A percentile compares a stretch with the other conserved stretches of the same genome.
phyloP scores from a whole-genome alignment of 2,113 vertebrate species.

The Cairina moschata region DNA sequence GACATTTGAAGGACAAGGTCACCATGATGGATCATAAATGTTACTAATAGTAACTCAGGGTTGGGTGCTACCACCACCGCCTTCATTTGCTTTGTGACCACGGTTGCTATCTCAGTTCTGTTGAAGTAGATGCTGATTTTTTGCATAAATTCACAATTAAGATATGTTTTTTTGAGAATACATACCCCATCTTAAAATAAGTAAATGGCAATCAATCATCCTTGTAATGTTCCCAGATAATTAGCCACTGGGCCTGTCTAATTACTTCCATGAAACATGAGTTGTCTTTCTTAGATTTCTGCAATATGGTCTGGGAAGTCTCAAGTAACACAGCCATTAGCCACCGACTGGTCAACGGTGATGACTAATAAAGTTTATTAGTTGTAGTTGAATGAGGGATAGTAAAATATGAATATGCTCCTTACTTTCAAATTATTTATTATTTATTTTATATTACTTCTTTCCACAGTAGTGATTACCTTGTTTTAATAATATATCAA shows the following conservation, averaged over 20 bases:
- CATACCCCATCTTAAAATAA: slow-evolving; percentile 76
- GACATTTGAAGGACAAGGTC: background rate
- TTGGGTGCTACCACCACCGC: background rate
- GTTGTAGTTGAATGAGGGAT: slow-evolving; percentile 40
- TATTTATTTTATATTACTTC: slow-evolving; percentile 60
- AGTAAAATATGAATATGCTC: slow-evolving; percentile 52
- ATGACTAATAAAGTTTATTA: slow-evolving; percentile 54
- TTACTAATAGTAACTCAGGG: background rate
- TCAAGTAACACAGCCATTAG: slow-evolving; percentile 80
- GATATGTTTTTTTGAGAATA: slow-evolving; percentile 38
- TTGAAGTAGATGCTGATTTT: background rate
- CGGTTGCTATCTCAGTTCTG: background rate
- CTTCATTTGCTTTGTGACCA: background rate
- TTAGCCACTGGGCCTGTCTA: slow-evolving; percentile 85
- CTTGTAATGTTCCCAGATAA: slow-evolving; percentile 86
- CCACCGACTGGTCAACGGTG: slow-evolving; percentile 62
- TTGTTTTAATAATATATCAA: slow-evolving; percentile 68
- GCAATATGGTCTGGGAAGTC: slow-evolving; percentile 82
- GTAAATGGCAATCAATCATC: slow-evolving; percentile 89
- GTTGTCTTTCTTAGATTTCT: slow-evolving; percentile 82
- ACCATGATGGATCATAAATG: background rate
- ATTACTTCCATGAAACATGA: slow-evolving; percentile 90
- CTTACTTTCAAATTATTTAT: slow-evolving; percentile 70
- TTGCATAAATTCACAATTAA: background rate
- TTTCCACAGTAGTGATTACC: slow-evolving; percentile 59